Conservation (phyloP, 2,797 vertebrate species). For the Characodon lateralis region DNA sequence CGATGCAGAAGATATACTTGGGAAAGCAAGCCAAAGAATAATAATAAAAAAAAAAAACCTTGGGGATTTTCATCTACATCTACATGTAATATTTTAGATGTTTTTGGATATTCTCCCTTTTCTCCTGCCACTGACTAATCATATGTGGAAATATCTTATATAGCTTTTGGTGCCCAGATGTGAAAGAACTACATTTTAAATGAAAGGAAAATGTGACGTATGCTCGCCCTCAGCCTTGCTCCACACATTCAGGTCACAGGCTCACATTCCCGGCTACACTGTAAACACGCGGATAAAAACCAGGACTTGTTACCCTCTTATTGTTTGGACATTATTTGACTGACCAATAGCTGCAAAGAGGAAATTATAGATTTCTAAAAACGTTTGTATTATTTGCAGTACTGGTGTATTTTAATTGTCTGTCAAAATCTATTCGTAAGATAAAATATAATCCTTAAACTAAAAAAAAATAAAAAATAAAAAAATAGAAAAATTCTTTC, state of each 20-base stretch:
- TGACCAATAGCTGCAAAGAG: not conserved
- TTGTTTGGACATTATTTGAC: slow-evolving; percentile 2
- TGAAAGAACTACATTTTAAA: slow-evolving; percentile 61
- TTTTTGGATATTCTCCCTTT: slow-evolving; percentile 13
- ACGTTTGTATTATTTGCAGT: not conserved
- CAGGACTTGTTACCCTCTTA: slow-evolving; percentile 4
- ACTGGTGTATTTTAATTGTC: not conserved
- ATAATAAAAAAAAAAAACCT: not conserved
- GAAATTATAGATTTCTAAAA: not conserved
- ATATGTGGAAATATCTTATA: slow-evolving; percentile 45
- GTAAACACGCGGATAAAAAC: slow-evolving; percentile 39
- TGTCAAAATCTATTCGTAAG: not conserved
- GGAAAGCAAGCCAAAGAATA: slow-evolving; percentile 11
- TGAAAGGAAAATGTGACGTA: slow-evolving; percentile 65
- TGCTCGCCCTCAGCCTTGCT: slow-evolving; percentile 48
- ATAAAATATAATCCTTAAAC: not conserved
- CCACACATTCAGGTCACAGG: slow-evolving; percentile 57
- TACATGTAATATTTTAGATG: not conserved
- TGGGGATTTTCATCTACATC: slow-evolving; percentile 8
- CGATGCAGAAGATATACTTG: not conserved
- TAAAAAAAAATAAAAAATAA: not conserved
- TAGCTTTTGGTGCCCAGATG: slow-evolving; percentile 27
- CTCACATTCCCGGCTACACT: slow-evolving; percentile 29
- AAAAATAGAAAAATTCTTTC: not conserved
- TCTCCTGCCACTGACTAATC: slow-evolving; percentile 10